Evolutionary conservation across 2,888 invertebrate genomes (phyloP).

Genomic region (Osmoderma eremita): DNA sequence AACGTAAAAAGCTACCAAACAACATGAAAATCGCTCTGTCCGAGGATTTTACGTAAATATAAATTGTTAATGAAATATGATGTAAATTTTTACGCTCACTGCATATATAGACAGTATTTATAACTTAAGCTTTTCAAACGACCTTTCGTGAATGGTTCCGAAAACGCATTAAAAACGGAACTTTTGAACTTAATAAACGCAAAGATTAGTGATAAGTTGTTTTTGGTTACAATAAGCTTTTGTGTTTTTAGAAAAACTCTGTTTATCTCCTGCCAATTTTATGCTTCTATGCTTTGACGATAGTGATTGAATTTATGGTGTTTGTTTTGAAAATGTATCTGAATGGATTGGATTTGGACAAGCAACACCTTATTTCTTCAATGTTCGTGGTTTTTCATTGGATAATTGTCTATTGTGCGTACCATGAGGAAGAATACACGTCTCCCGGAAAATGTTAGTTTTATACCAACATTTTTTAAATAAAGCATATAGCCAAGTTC

Average conservation of each 20-base stretch:
- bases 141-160: too few species aligned
- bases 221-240: too few species aligned
- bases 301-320: conserved; percentile 56
- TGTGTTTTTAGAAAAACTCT: conserved; percentile 54
- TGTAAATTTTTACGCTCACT: too few species aligned
- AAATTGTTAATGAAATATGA: too few species aligned
- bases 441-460: conserved; percentile 9
- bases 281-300: conserved; percentile 57
- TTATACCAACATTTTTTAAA: conserved; percentile 8
- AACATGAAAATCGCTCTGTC: too few species aligned
- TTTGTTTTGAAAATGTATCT: conserved; percentile 53
- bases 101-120: too few species aligned
- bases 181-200: too few species aligned
- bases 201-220: too few species aligned
- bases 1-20: too few species aligned
- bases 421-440: conserved; percentile 48
- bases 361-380: conserved; percentile 54
- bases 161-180: too few species aligned
- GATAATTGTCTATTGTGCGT: conserved; percentile 59
- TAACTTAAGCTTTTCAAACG: too few species aligned
- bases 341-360: conserved; percentile 55
- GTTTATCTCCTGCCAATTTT: conserved; percentile 59
- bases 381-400: conserved; percentile 60
- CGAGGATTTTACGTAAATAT: too few species aligned
- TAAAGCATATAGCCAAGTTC: conserved; percentile 10